phyloP scores from a whole-genome alignment of 2,888 invertebrate species.

The Caenorhabditis panamensis region DNA sequence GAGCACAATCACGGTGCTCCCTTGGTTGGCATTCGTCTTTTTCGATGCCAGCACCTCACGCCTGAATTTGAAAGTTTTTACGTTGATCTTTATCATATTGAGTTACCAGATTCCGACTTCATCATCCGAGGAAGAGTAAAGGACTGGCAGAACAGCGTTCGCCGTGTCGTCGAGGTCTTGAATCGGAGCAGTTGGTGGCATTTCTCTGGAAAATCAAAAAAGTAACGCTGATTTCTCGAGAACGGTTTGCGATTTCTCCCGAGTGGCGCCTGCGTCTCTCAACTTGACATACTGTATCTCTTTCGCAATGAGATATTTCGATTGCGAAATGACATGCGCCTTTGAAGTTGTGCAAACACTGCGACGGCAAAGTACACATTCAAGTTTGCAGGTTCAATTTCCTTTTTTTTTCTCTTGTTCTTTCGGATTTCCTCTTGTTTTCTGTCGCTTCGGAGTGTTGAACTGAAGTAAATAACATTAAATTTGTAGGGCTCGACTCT shows the following conservation, averaged over 20 bases:
- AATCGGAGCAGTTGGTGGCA: slow-evolving; percentile 38
- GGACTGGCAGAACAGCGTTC: slow-evolving; percentile 52
- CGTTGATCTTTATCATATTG: background rate
- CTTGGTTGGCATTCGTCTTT: slow-evolving; percentile 69
- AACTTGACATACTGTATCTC: background rate
- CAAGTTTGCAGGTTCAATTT: slow-evolving; percentile 3
- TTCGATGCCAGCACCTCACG: slow-evolving; percentile 66
- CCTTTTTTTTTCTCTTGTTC: background rate
- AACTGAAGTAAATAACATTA: no score
- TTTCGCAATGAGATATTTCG: slow-evolving; percentile 10
- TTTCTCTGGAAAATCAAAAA: background rate
- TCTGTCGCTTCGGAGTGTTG: no score
- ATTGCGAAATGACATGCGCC: slow-evolving; percentile 42
- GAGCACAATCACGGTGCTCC: slow-evolving; percentile 74
- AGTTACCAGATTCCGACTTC: slow-evolving; percentile 62
- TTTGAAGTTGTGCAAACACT: slow-evolving; percentile 31
- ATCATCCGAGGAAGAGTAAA: slow-evolving; percentile 44
- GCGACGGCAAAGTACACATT: slow-evolving; percentile 17
- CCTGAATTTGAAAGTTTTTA: no score
- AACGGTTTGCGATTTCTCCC: background rate
- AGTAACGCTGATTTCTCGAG: background rate
- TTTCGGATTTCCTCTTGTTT: background rate
- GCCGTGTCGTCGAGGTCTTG: slow-evolving; percentile 46
- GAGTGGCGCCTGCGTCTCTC: slow-evolving; percentile 29
- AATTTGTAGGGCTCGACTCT: slow-evolving; percentile 22